Base-by-base conservation (phyloP, 2,797 vertebrate species). In the Sebastes kiyomatsui region DNA sequence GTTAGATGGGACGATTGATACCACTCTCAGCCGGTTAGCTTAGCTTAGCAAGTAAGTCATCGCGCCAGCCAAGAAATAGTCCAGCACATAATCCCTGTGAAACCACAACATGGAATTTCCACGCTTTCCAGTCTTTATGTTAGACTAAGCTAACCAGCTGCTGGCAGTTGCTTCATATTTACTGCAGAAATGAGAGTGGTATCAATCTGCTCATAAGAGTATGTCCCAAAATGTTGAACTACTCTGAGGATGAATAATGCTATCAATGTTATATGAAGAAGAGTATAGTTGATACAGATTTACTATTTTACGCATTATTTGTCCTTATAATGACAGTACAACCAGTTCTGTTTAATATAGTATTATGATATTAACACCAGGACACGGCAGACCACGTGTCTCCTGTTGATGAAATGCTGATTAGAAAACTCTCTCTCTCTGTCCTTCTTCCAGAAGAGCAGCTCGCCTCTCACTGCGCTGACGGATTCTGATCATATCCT, bases 391-490 rank as follows among this genome's bases (percentile, higher is more conserved):
- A 23, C 22, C 52, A 8, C 33, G 20, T 10, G 28, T 69, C 20
- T 62, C 52, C 32, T 22, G 23, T 65, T 38, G 77, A 60, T 67
- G 5, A 65, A 5, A 58, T 54, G 58, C 77, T 74, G 75, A 85
- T 73, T n/a, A 25, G 20, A 35, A 72, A 60, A 27, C 68, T 82
- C 66, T 13, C 35, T 38, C 30, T 75, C 32, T 80, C 23, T 80
- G 23, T 59, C 33, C 52, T 7, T 88, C 42, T 87, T 87, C 14
- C 88, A 94, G 93, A 94, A 93, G 85, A 89, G 83, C 77, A 90
- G 81, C 79, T 92, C 87, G 6, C 83, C 84, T 81, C 81, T 94
- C 55, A 82, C 86, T 20, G 79, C 67, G 1, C 79, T 87, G 20
- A 49, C 32, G 23, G 88, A 91, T 75, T 92, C 85, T 91, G 92